Evolutionary conservation across 2,113 vertebrate genomes (phyloP).

Genomic region (Carollia perspicillata): DNA sequence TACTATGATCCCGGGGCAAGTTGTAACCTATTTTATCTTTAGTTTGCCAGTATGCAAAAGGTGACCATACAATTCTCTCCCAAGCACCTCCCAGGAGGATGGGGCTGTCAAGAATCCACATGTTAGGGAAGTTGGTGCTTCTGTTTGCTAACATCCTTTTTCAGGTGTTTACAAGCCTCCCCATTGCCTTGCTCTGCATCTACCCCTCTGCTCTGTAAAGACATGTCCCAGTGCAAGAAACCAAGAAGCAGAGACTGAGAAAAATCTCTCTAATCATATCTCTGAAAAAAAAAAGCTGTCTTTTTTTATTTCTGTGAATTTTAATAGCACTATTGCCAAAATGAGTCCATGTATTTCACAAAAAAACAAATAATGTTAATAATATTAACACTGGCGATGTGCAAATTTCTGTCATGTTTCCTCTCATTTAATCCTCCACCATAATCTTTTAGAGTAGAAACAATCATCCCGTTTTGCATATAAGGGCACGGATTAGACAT

Average conservation of each 20-base stretch:
- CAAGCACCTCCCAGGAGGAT: background rate
- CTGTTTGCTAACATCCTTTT: background rate
- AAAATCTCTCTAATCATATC: background rate
- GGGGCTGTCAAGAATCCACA: background rate
- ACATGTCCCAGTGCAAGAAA: background rate
- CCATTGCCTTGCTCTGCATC: background rate
- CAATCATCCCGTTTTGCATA: background rate
- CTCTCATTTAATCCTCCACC: background rate
- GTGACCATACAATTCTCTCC: background rate
- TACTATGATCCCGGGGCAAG: background rate
- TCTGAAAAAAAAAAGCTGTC: background rate
- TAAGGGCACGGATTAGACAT: background rate
- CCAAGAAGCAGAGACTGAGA: background rate
- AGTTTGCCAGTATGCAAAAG: background rate
- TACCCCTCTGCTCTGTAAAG: background rate
- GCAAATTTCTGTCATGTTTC: background rate
- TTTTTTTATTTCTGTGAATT: background rate
- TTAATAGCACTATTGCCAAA: background rate
- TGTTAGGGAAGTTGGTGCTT: background rate
- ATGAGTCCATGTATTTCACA: background rate
- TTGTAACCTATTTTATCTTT: constrained; percentile 36
- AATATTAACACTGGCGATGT: background rate
- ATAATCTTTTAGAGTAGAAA: background rate
- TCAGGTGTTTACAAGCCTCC: background rate
- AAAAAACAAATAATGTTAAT: background rate